Percentiles rank a stretch among this genome's conserved stretches.
Evolutionary conservation across 2,888 invertebrate species (phyloP).

Genomic region (Parochlus steinenii): DNA sequence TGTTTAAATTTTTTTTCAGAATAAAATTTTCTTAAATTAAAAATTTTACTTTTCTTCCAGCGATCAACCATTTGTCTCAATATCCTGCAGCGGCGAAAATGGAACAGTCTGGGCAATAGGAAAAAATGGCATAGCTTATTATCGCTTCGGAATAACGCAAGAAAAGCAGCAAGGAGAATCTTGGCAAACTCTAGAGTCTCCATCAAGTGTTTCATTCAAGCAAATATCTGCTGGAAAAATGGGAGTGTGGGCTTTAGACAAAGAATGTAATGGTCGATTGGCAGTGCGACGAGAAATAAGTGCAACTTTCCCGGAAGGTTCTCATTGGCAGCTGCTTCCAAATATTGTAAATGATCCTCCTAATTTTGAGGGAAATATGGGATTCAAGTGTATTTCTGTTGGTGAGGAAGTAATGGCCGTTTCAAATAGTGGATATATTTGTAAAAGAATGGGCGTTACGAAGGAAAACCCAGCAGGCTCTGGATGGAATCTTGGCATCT

Average conservation of each 20-base stretch:
- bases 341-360: constrained; percentile 41
- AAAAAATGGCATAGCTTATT: constrained; percentile 70
- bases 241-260: constrained; percentile 69
- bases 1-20: constrained; percentile 37
- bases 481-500: constrained; percentile 59
- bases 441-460: constrained; percentile 58
- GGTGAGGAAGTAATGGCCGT: constrained; percentile 58
- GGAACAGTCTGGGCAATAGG: constrained; percentile 72
- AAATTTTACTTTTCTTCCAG: too few species aligned
- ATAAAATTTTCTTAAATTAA: constrained; percentile 67
- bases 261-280: constrained; percentile 48
- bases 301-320: constrained; percentile 60
- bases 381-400: constrained; percentile 56
- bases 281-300: constrained; percentile 66
- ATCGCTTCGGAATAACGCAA: constrained; percentile 54
- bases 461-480: constrained; percentile 53
- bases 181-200: constrained; percentile 68
- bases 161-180: constrained; percentile 48
- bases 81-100: constrained; percentile 49
- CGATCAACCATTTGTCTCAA: constrained; percentile 60
- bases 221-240: constrained; percentile 54
- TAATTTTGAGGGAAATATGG: constrained; percentile 32
- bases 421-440: constrained; percentile 48
- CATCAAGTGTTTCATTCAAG: constrained; percentile 48
- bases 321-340: constrained; percentile 60